Evolutionary conservation across 2,113 vertebrate genomes (phyloP).

Genomic region (Alexandromys fortis): DNA sequence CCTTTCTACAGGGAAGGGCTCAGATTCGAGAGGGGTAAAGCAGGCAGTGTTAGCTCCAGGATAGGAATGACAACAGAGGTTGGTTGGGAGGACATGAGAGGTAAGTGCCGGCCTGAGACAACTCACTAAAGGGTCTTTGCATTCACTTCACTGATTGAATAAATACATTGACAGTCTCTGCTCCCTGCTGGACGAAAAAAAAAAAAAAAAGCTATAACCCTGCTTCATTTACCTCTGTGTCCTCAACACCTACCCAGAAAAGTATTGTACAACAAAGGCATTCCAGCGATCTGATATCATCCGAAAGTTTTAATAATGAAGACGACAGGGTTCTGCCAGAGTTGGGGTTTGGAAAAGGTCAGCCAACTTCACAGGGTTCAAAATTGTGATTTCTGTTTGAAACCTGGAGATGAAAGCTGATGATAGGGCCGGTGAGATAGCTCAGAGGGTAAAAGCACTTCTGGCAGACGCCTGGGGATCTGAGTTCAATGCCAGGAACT

Average conservation of each 20-base stretch:
- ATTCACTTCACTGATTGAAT: neutral
- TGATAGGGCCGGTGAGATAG: neutral
- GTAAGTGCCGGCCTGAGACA: neutral
- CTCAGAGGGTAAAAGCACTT: neutral
- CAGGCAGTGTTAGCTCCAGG: neutral
- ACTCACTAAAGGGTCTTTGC: neutral
- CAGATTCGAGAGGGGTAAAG: neutral
- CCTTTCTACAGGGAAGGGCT: neutral
- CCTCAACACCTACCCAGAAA: neutral
- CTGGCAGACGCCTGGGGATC: too few species aligned
- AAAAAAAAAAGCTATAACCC: too few species aligned
- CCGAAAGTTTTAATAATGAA: neutral
- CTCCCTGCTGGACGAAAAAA: neutral
- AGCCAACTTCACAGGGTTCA: neutral
- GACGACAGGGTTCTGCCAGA: neutral
- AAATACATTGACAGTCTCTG: neutral
- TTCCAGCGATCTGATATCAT: neutral
- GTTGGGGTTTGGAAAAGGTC: constrained; percentile 34
- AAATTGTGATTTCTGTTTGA: constrained; percentile 48
- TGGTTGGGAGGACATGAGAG: neutral
- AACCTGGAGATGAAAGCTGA: neutral
- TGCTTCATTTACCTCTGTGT: neutral
- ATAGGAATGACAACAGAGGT: neutral
- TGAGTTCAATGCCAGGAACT: neutral
- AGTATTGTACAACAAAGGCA: neutral